A percentile compares a stretch with the other conserved stretches of the same genome.
phyloP scores from a whole-genome alignment of 2,888 invertebrate species.

The Stictocephala bisonia region DNA sequence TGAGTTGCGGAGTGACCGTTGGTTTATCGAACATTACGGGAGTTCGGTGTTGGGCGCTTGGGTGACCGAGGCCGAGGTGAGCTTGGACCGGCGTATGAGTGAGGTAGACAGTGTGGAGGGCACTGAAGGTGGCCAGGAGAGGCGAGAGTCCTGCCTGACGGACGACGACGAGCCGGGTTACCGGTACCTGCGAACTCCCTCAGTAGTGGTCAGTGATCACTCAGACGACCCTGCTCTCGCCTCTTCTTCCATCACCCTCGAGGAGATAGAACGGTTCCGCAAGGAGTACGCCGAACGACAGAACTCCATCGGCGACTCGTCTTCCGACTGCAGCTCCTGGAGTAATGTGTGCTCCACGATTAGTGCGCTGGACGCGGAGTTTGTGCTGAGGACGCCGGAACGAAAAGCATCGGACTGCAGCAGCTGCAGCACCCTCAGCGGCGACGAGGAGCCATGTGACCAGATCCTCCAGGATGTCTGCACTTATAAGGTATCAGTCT shows the following conservation, averaged over 20 bases:
- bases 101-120: conserved; percentile 42
- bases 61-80: conserved; percentile 14
- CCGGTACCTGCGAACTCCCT: conserved; percentile 81
- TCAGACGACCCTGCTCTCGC: conserved; percentile 73
- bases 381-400: conserved; percentile 67
- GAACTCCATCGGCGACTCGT: conserved; percentile 60
- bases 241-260: conserved; percentile 69
- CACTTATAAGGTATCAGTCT: no score
- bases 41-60: conserved; percentile 40
- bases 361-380: conserved; percentile 69
- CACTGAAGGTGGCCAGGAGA: conserved; percentile 15
- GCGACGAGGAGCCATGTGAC: conserved; percentile 72
- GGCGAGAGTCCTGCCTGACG: conserved; percentile 41
- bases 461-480: conserved; percentile 60
- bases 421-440: conserved; percentile 79
- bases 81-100: conserved; percentile 35
- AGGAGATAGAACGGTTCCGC: conserved; percentile 71
- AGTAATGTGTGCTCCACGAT: conserved; percentile 70
- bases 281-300: conserved; percentile 52
- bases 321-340: conserved; percentile 71
- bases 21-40: conserved; percentile 45
- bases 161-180: conserved; percentile 59
- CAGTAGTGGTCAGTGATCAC: conserved; percentile 89
- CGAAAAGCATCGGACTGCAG: conserved; percentile 80
- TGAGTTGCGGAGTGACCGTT: conserved; percentile 37